Conservation (phyloP, 2,113 vertebrate species). For the Guaruba guarouba region DNA sequence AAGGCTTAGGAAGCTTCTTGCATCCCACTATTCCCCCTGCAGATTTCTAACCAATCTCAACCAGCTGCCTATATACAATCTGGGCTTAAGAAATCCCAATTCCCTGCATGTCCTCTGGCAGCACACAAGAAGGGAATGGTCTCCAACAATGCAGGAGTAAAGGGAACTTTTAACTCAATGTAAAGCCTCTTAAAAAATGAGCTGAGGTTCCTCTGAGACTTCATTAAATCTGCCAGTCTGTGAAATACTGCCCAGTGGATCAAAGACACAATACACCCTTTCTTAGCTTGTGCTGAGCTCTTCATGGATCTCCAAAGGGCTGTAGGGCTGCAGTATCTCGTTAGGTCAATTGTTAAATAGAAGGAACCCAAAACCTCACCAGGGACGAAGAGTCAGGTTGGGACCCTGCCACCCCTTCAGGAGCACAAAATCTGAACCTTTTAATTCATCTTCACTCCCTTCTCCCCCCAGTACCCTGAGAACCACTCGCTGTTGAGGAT, state of each 20-base stretch:
- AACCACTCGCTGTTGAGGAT: slow-evolving; percentile 33
- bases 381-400: slow-evolving; percentile 34
- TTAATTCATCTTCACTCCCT: slow-evolving; percentile 16
- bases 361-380: slow-evolving; percentile 56
- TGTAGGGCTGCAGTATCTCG: slow-evolving; percentile 22
- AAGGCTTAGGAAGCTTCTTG: slow-evolving; percentile 20
- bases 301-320: slow-evolving; percentile 44
- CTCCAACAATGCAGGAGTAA: slow-evolving; percentile 49
- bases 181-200: slow-evolving; percentile 68
- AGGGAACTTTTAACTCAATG: slow-evolving; percentile 38
- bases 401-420: slow-evolving; percentile 17
- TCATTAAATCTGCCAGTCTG: slow-evolving; percentile 56
- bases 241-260: slow-evolving; percentile 51
- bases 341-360: slow-evolving; percentile 37
- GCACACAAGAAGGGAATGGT: slow-evolving; percentile 40
- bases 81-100: not conserved
- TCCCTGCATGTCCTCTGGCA: slow-evolving; percentile 46
- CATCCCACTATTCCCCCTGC: not conserved
- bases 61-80: slow-evolving; percentile 36
- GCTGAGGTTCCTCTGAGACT: slow-evolving; percentile 50
- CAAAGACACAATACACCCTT: slow-evolving; percentile 61
- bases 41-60: slow-evolving; percentile 37
- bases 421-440: slow-evolving; percentile 8
- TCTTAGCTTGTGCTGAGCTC: slow-evolving; percentile 57
- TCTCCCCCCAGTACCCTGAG: slow-evolving; percentile 12